These are phyloP conservation scores for Lasioglossum calceatum DNA, from an alignment of 2,888 invertebrate species.

Conservation along the genomic window DNA sequence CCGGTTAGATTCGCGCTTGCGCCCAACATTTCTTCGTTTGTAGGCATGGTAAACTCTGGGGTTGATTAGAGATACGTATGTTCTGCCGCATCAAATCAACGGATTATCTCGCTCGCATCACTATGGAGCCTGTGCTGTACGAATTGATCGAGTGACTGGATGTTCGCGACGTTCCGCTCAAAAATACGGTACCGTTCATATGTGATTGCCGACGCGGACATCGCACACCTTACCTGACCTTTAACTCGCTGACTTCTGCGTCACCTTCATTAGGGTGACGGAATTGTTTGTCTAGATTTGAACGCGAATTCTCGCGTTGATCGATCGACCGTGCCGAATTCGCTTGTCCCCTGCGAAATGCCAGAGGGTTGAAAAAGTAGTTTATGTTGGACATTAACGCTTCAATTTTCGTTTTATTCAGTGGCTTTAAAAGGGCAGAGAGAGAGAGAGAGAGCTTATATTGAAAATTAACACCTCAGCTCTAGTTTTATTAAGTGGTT, in stretches of 20 bases:
- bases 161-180: no score
- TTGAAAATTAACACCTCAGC: no score
- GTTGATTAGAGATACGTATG: constrained; percentile 4
- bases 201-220: neutral
- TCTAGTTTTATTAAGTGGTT: neutral
- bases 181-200: neutral
- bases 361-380: neutral
- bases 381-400: neutral
- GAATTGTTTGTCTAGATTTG: neutral
- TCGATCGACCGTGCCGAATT: neutral
- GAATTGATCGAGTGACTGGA: neutral
- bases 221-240: neutral
- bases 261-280: neutral
- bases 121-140: neutral
- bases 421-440: neutral
- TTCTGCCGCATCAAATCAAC: neutral
- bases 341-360: neutral
- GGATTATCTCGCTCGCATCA: neutral
- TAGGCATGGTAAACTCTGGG: neutral
- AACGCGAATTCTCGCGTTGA: neutral
- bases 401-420: neutral
- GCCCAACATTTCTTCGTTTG: constrained; percentile 40
- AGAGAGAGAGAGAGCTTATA: no score
- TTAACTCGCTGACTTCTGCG: neutral
- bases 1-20: constrained; percentile 59